These are phyloP conservation scores for Ditylenchus dipsaci DNA, from an alignment of 1,140 invertebrate species.

Conservation along the genomic window DNA sequence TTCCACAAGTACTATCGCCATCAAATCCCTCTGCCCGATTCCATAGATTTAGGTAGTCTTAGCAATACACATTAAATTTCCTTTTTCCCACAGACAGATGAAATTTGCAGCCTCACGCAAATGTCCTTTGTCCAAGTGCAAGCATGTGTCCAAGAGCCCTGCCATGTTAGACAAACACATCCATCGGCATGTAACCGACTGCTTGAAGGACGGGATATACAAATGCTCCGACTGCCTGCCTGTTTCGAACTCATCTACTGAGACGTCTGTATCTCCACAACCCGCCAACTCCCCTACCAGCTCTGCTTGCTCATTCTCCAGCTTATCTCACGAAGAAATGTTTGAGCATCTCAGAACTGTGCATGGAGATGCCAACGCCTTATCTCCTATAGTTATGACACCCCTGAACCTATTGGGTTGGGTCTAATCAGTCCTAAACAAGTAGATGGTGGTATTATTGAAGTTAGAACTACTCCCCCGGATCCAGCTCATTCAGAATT, in stretches of 20 bases:
- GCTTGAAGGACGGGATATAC: slow-evolving; percentile 35
- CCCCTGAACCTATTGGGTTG: background rate
- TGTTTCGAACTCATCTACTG: background rate
- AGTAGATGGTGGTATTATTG: background rate
- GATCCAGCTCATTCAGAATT: background rate
- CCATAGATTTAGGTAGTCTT: slow-evolving; percentile 55
- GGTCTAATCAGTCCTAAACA: background rate
- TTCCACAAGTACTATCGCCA: slow-evolving; percentile 58
- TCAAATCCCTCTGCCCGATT: slow-evolving; percentile 50
- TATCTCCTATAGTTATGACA: background rate
- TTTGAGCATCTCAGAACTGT: slow-evolving; percentile 17
- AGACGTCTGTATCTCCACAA: background rate
- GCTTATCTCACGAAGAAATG: slow-evolving; percentile 17
- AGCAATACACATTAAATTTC: background rate
- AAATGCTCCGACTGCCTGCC: slow-evolving; percentile 1
- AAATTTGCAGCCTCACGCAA: slow-evolving; percentile 52
- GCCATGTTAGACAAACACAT: slow-evolving; percentile 58
- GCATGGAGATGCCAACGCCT: slow-evolving; percentile 1
- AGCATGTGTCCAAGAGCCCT: slow-evolving; percentile 55
- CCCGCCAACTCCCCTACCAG: background rate
- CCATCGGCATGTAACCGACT: slow-evolving; percentile 43
- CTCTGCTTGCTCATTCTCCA: background rate
- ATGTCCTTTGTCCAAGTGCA: slow-evolving; percentile 50
- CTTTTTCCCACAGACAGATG: background rate
- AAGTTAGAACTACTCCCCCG: background rate